phyloP scores from a whole-genome alignment of 2,113 vertebrate species.

The Cynocephalus volans region DNA sequence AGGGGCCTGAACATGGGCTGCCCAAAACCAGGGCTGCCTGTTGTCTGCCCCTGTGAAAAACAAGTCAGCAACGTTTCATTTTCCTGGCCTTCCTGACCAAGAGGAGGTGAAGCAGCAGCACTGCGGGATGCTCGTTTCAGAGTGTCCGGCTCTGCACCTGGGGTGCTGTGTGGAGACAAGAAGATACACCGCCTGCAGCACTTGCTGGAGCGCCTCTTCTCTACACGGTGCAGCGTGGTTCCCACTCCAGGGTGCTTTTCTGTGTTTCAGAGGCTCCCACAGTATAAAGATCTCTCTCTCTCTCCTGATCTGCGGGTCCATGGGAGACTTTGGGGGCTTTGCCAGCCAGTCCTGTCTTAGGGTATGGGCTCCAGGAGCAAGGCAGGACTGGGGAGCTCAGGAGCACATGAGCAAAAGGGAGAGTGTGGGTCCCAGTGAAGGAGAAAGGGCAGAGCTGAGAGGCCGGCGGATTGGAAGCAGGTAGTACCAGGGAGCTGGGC shows the following conservation, averaged over 20 bases:
- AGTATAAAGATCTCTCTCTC: neutral
- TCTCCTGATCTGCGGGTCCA: neutral
- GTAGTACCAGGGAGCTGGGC: neutral
- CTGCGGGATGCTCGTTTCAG: neutral
- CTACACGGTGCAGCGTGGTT: neutral
- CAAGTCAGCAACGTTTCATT: neutral
- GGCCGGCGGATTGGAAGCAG: neutral
- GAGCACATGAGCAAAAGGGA: neutral
- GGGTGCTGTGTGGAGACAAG: rapidly evolving
- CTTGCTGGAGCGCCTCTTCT: neutral
- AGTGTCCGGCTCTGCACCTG: neutral
- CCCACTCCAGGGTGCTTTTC: neutral
- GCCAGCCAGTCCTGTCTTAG: neutral
- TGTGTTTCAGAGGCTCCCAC: neutral
- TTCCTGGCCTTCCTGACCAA: neutral
- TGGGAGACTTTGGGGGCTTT: neutral
- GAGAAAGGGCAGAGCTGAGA: neutral
- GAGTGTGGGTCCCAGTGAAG: neutral
- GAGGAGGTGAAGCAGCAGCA: neutral
- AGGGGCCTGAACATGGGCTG: neutral
- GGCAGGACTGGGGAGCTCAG: neutral
- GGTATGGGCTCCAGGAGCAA: neutral
- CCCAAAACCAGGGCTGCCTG: neutral
- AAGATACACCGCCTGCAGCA: too few species aligned
- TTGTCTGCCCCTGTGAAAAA: neutral